Percentiles rank a stretch among this genome's conserved stretches.
phyloP scores from a whole-genome alignment of 2,797 vertebrate genomes.

The Malacoctenus gilli region DNA sequence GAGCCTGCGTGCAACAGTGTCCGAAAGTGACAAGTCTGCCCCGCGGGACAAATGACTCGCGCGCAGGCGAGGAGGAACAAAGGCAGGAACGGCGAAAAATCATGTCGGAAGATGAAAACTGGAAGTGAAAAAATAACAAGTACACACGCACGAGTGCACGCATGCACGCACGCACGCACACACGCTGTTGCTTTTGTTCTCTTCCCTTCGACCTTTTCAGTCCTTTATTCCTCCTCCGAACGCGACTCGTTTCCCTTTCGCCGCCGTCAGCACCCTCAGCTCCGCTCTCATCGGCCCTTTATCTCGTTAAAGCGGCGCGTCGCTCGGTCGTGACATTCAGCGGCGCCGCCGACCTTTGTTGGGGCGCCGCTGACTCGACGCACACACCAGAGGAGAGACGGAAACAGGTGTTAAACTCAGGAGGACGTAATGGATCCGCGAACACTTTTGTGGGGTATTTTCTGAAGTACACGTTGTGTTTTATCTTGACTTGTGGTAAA shows the following conservation, averaged over 20 bases:
- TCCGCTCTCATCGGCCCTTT: slow-evolving; percentile 63
- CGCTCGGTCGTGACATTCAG: slow-evolving; percentile 68
- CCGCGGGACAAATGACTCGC: slow-evolving; percentile 24
- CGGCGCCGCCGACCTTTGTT: no score
- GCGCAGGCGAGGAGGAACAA: slow-evolving; percentile 8
- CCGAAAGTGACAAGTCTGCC: slow-evolving; percentile 51
- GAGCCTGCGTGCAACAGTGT: slow-evolving; percentile 4
- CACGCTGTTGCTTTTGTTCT: slow-evolving; percentile 52
- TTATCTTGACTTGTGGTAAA: no score
- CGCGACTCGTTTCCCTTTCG: slow-evolving; percentile 57
- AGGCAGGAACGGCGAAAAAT: slow-evolving; percentile 30
- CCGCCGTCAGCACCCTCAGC: slow-evolving; percentile 56
- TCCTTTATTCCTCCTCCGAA: slow-evolving; percentile 50
- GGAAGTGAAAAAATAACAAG: slow-evolving; percentile 24
- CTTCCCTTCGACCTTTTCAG: slow-evolving; percentile 59
- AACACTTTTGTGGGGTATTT: no score
- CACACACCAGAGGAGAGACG: no score
- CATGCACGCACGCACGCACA: no score
- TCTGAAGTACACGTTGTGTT: no score
- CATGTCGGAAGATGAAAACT: slow-evolving; percentile 18
- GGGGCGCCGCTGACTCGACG: slow-evolving; percentile 33
- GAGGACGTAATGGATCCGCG: no score
- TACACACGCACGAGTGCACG: no score
- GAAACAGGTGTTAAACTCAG: no score
- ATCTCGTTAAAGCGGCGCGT: slow-evolving; percentile 53